phyloP scores from a whole-genome alignment of 2,113 vertebrate species.

The Osmerus eperlanus region DNA sequence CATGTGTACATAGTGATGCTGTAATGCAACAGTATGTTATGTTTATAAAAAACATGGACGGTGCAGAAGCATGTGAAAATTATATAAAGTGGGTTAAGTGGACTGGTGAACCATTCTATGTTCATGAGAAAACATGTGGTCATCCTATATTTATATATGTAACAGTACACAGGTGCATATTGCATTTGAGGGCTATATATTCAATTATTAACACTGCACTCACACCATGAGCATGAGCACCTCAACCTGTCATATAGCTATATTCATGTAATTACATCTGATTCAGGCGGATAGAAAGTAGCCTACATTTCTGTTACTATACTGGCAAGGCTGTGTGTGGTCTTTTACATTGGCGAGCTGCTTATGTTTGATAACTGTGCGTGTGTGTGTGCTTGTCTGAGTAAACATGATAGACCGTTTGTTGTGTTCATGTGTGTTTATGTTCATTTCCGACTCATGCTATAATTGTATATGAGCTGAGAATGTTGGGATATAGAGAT shows the following conservation, averaged over 20 bases:
- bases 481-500: neutral
- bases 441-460: neutral
- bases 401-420: neutral
- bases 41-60: no score
- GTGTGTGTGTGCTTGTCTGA: neutral
- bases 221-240: neutral
- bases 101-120: neutral
- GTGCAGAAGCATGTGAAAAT: no score
- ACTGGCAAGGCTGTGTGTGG: neutral
- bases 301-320: neutral
- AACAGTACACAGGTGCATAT: neutral
- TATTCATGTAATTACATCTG: neutral
- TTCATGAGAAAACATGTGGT: neutral
- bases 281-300: constrained; percentile 2
- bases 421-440: neutral
- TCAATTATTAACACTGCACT: constrained; percentile 17
- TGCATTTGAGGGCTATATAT: neutral
- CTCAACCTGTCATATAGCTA: neutral
- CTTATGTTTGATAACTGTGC: neutral
- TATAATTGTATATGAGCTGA: neutral
- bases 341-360: neutral
- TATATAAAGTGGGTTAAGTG: no score
- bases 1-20: no score
- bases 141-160: neutral
- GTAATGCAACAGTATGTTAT: no score